Evolutionary conservation across 2,888 invertebrate genomes (phyloP), one percentile per base, ranked within the genome.

Genomic region (Lasioglossum malachurum): DNA sequence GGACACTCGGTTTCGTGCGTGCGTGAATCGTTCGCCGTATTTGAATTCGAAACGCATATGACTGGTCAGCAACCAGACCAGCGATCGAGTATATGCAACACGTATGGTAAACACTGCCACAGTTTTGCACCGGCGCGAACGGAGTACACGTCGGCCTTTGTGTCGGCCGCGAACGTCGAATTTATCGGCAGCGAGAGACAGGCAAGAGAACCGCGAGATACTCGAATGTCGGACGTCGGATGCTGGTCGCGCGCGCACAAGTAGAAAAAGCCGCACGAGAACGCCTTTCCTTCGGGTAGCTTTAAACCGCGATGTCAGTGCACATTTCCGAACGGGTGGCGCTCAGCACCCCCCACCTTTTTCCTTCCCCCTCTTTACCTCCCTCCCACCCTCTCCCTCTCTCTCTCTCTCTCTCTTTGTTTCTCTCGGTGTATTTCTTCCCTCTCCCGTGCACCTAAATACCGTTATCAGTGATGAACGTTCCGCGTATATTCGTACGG

Each of bases 291-390:
- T 83, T 80, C 82, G 87, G 53, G 91, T 84, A 89, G 78, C 91
- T 91, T 91, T 87, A 90, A 91, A 88, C 83, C 87, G 91, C 89
- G 87, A 83, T 87, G 84, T 87, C 87, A 86, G 87, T 84, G 82
- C 91, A 87, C 90, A 89, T 91, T 87, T 90, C 91, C 81, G 84
- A 87, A 86, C 91, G 91, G 87, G 83, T 90, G 84, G 85, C 86
- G 85, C 82, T 89, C 83, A 69, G 71, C 31, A 31, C 76, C 80
- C 80, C 81, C 60, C 46, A 57, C 57, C 67, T 64, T n/a, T 60
- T 44, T 64, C 46, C 67, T 73, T 23, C 35, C 81, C 82, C 80
- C 83, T 80, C 67, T 49, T 75, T 75, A 79, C 49, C 46, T 27
- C 53, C 46, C 72, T 12, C 35, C 0, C 35, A 3, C 35, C 19